phyloP scores from a whole-genome alignment of 2,113 vertebrate genomes.

The Pontoporia blainvillei region DNA sequence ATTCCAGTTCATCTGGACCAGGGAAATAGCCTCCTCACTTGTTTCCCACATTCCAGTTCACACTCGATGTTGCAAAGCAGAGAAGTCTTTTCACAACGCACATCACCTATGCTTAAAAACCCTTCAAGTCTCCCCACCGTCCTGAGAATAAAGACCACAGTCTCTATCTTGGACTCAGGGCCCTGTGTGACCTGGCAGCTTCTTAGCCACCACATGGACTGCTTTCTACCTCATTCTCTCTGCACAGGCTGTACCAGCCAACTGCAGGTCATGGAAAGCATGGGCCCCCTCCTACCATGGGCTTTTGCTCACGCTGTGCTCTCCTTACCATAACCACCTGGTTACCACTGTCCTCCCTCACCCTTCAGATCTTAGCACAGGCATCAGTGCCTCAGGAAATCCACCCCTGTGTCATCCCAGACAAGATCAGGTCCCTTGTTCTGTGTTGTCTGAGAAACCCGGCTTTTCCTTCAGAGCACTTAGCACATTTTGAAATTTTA shows the following conservation, averaged over 20 bases:
- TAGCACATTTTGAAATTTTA: not conserved
- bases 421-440: not conserved
- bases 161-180: not conserved
- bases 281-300: accelerated
- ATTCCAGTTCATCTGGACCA: no score
- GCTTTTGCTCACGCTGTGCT: not conserved
- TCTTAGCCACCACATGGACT: not conserved
- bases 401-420: accelerated
- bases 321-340: not conserved
- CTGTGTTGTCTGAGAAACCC: not conserved
- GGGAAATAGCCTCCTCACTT: not conserved
- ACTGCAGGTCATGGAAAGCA: not conserved
- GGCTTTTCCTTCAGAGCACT: not conserved
- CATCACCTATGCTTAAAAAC: not conserved
- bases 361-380: not conserved
- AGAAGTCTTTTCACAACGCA: not conserved
- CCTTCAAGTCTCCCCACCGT: not conserved
- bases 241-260: not conserved
- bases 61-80: not conserved
- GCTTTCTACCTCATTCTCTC: not conserved
- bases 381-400: not conserved
- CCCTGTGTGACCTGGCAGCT: not conserved
- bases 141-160: not conserved
- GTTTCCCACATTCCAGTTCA: not conserved
- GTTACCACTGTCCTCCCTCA: no score